Percentiles rank a stretch among this genome's conserved stretches.
phyloP scores from a whole-genome alignment of 2,113 vertebrate genomes.

The Maylandia zebra region DNA sequence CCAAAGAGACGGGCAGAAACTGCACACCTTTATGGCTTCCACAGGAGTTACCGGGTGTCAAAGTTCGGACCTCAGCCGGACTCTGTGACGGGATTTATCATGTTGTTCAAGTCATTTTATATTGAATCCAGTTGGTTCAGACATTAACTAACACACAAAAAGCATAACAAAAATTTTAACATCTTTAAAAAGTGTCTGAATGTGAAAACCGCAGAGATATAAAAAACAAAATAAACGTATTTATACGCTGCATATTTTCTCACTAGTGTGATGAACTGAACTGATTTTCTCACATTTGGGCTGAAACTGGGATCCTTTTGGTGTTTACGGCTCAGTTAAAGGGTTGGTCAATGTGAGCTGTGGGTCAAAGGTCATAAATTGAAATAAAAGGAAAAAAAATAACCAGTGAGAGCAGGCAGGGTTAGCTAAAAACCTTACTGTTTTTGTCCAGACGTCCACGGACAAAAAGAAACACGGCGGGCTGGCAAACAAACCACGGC shows the following conservation, averaged over 20 bases:
- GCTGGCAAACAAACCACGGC: constrained; percentile 58
- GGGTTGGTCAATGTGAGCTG: neutral
- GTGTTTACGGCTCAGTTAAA: neutral
- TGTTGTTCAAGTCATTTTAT: neutral
- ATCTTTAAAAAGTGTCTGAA: neutral
- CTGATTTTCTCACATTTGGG: neutral
- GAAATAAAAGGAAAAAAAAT: neutral
- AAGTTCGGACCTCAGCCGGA: rapidly evolving
- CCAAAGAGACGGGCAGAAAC: neutral
- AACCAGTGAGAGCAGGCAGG: neutral
- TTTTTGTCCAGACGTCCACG: neutral
- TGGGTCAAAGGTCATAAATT: neutral
- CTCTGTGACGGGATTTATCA: neutral
- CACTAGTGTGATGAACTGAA: neutral
- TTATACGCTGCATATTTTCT: neutral
- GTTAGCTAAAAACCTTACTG: neutral
- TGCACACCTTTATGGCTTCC: neutral
- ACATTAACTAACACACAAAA: neutral
- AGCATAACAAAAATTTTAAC: neutral
- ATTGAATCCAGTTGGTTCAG: neutral
- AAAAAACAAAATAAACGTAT: neutral
- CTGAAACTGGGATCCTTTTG: neutral
- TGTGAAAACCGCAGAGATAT: neutral
- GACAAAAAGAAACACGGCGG: constrained; percentile 41
- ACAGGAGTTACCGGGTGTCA: neutral